phyloP scores from a whole-genome alignment of 2,888 invertebrate genomes.

The Metalampra italica region DNA sequence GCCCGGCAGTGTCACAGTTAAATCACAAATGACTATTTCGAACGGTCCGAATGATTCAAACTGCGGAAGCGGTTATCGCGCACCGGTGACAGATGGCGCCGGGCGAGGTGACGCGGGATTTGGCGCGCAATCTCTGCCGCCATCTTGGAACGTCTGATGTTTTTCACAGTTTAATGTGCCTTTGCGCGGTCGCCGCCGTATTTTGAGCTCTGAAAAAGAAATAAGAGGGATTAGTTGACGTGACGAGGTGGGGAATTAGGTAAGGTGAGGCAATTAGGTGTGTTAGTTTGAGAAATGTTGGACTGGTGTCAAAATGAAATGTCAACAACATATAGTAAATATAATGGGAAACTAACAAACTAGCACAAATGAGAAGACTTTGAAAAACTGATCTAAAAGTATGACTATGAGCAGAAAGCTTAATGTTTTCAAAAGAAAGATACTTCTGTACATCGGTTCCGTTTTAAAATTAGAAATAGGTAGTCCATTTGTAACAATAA shows the following conservation, averaged over 20 bases:
- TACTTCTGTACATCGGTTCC: no score
- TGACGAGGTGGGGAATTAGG: slow-evolving; percentile 48
- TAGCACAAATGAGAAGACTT: no score
- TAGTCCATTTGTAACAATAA: not conserved
- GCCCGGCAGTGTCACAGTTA: slow-evolving; percentile 53
- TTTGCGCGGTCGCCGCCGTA: slow-evolving; percentile 41
- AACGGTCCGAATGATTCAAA: slow-evolving; percentile 58
- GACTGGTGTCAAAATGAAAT: slow-evolving; percentile 47
- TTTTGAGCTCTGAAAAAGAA: slow-evolving; percentile 69
- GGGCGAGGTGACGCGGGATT: slow-evolving; percentile 40
- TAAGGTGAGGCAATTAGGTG: slow-evolving; percentile 57
- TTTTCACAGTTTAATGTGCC: slow-evolving; percentile 62
- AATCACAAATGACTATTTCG: slow-evolving; percentile 63
- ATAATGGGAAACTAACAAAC: slow-evolving; percentile 4
- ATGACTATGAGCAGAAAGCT: no score
- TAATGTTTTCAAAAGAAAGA: no score
- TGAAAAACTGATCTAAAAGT: no score
- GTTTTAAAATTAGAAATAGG: not conserved
- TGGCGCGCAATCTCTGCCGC: slow-evolving; percentile 61
- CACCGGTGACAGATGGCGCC: slow-evolving; percentile 56
- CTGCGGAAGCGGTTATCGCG: slow-evolving; percentile 44
- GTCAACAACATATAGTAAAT: slow-evolving; percentile 25
- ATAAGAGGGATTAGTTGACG: slow-evolving; percentile 50
- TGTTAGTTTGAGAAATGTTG: slow-evolving; percentile 28
- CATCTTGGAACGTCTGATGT: slow-evolving; percentile 60